phyloP scores from a whole-genome alignment of 1,140 invertebrate species.

The Drosophila pachea region DNA sequence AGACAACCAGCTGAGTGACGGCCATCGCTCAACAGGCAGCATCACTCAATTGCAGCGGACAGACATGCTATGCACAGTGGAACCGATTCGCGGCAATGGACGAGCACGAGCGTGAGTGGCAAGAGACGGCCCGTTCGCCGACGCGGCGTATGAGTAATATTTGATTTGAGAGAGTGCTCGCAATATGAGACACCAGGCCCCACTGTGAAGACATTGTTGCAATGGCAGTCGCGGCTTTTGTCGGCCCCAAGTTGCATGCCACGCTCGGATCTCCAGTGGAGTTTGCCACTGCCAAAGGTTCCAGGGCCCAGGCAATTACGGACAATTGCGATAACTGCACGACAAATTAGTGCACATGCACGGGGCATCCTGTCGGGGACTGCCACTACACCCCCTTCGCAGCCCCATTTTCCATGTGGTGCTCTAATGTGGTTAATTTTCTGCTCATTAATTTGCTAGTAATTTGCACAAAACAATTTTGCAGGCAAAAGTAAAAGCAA shows the following conservation, averaged over 20 bases:
- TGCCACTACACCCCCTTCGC: conserved; percentile 24
- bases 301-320: conserved; percentile 47
- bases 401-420: conserved; percentile 8
- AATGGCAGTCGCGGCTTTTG: background rate
- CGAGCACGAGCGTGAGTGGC: too few species aligned
- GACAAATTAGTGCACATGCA: conserved; percentile 24
- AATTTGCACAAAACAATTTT: conserved; percentile 70
- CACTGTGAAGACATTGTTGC: conserved; percentile 38
- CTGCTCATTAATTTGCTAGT: conserved; percentile 72
- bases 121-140: background rate
- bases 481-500: conserved; percentile 72
- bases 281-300: conserved; percentile 23
- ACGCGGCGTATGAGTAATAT: conserved; percentile 7
- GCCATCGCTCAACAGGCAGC: conserved; percentile 44
- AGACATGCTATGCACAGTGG: conserved; percentile 37
- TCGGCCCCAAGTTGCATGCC: conserved; percentile 26
- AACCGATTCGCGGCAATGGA: background rate
- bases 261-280: conserved; percentile 21
- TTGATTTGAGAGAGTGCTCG: background rate
- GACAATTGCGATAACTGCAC: conserved; percentile 35
- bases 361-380: conserved; percentile 15
- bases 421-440: conserved; percentile 74
- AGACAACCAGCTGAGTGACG: conserved; percentile 55
- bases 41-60: conserved; percentile 15
- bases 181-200: background rate